Conservation (phyloP, 2,113 vertebrate genomes). For the Malurus elegans region DNA sequence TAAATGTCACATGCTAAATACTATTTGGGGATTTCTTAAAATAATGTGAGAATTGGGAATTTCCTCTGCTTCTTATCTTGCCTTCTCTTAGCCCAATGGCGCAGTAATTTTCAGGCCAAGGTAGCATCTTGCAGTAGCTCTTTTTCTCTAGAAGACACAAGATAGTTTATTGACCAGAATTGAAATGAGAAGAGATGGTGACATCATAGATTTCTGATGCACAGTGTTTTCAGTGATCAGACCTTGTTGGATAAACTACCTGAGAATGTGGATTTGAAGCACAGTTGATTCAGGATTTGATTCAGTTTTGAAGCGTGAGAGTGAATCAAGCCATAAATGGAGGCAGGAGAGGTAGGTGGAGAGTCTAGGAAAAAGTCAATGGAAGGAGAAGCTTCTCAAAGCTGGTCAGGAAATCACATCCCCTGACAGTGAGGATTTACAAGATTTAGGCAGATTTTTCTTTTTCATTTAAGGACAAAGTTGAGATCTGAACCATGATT, state of each 20-base stretch:
- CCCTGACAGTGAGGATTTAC: not conserved
- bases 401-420: not conserved
- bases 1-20: not conserved
- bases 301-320: not conserved
- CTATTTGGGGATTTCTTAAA: not conserved
- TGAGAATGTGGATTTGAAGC: not conserved
- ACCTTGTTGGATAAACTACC: not conserved
- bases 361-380: not conserved
- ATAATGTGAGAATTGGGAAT: not conserved
- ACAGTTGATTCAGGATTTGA: not conserved
- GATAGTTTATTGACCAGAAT: not conserved
- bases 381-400: not conserved
- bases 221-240: not conserved
- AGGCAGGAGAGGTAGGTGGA: not conserved
- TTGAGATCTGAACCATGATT: not conserved
- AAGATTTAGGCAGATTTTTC: not conserved
- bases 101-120: not conserved
- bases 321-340: not conserved
- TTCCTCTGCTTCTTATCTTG: not conserved
- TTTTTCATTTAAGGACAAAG: not conserved
- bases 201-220: not conserved
- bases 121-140: not conserved
- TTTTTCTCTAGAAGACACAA: not conserved
- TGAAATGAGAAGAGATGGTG: not conserved
- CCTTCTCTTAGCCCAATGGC: not conserved